These are phyloP conservation scores for Diarsia rubi DNA, from an alignment of 2,888 invertebrate species.

Conservation along the genomic window DNA sequence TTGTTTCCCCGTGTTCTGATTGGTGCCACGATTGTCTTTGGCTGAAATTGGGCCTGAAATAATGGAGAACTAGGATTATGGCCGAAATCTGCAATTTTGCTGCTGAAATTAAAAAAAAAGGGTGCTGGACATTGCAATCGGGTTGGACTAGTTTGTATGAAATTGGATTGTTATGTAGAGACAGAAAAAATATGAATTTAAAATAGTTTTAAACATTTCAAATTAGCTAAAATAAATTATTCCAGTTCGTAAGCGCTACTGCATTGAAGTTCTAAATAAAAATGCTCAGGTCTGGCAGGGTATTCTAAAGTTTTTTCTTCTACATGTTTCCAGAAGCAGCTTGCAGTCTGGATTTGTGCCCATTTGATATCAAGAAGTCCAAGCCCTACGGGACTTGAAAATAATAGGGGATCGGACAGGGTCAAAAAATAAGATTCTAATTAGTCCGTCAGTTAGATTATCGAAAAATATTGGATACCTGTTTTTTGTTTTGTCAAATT, in stretches of 20 bases:
- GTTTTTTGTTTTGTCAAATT: no score
- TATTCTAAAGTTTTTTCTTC: neutral
- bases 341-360: neutral
- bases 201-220: neutral
- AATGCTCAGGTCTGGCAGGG: neutral
- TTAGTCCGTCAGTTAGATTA: no score
- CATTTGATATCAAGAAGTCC: neutral
- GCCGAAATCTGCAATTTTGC: constrained; percentile 19
- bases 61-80: constrained; percentile 35
- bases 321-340: neutral
- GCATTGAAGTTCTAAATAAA: neutral
- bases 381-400: neutral
- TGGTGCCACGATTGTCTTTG: constrained; percentile 49
- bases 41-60: constrained; percentile 48
- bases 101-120: constrained; percentile 29
- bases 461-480: no score
- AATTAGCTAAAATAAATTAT: neutral
- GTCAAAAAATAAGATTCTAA: no score
- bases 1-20: constrained; percentile 51
- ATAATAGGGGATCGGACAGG: no score
- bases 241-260: neutral
- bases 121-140: neutral
- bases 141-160: no score
- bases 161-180: neutral
- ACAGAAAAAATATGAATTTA: neutral